A percentile compares a stretch with the other conserved stretches of the same genome.
Evolutionary conservation across 2,888 invertebrate species (phyloP).

Genomic region (Rosalia funebris): DNA sequence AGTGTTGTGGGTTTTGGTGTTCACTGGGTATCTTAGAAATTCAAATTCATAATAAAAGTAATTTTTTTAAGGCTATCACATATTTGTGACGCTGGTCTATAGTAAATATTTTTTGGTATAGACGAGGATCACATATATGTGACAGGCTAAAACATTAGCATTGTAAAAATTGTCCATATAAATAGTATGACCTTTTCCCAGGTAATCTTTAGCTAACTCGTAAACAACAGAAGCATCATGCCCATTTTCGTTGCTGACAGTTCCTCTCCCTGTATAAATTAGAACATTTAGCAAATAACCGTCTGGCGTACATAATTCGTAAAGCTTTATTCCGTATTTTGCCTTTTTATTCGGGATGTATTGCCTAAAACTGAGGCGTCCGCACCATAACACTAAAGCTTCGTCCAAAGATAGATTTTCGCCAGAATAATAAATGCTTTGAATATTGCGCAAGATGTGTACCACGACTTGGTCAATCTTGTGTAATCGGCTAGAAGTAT

Average conservation of each 20-base stretch:
- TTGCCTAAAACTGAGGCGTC: conserved; percentile 3
- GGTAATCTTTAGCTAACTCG: neutral
- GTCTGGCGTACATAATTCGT: conserved; percentile 4
- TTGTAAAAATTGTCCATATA: conserved; percentile 14
- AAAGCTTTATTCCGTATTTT: conserved; percentile 12
- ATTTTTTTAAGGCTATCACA: too few relatives aligned
- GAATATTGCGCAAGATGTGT: conserved; percentile 25
- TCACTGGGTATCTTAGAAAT: too few relatives aligned
- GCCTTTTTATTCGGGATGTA: conserved; percentile 10
- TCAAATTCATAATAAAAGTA: too few relatives aligned
- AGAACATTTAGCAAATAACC: conserved; percentile 1
- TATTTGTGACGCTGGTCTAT: too few relatives aligned
- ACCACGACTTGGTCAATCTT: conserved; percentile 27
- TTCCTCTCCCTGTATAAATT: conserved; percentile 6
- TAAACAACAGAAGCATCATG: neutral
- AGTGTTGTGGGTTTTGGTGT: too few relatives aligned
- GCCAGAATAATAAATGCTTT: conserved; percentile 5
- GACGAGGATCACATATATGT: too few relatives aligned
- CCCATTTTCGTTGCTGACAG: neutral
- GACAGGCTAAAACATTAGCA: neutral
- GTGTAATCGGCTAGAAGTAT: conserved; percentile 25
- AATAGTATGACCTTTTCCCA: neutral
- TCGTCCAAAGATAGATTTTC: neutral
- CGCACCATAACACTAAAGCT: conserved; percentile 4
- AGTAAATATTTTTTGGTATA: too few relatives aligned